A percentile compares a stretch with the other conserved stretches of the same genome.
phyloP scores from a whole-genome alignment of 2,113 vertebrate genomes.

The Sphaerodactylus townsendi region DNA sequence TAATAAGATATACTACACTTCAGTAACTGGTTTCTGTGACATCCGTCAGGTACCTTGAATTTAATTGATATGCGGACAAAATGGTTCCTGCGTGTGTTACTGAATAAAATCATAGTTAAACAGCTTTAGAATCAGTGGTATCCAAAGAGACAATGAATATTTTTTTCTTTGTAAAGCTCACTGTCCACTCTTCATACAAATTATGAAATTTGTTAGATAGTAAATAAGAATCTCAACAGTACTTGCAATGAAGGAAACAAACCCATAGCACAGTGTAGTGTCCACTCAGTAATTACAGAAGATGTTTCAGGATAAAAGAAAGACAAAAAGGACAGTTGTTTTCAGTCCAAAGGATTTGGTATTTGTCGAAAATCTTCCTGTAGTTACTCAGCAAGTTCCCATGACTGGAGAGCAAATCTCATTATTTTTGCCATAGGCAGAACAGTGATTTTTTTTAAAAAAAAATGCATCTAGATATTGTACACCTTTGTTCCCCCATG shows the following conservation, averaged over 20 bases:
- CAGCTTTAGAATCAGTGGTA: conserved; percentile 35
- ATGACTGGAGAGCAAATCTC: conserved; percentile 56
- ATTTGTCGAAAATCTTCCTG: conserved; percentile 56
- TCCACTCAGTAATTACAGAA: background rate
- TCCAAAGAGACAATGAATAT: conserved; percentile 1
- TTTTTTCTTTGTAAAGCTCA: conserved; percentile 26
- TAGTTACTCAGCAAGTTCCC: conserved; percentile 46
- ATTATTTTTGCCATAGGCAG: conserved; percentile 52
- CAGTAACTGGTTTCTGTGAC: conserved; percentile 55
- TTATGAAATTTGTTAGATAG: conserved; percentile 42
- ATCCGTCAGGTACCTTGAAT: conserved; percentile 56
- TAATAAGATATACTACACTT: conserved; percentile 45
- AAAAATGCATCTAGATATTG: conserved; percentile 43
- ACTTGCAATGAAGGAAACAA: background rate
- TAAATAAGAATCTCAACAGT: background rate
- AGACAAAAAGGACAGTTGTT: background rate
- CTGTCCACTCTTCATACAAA: conserved; percentile 49
- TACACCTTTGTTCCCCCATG: conserved; percentile 43
- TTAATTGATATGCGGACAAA: conserved; percentile 47
- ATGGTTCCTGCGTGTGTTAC: conserved; percentile 43
- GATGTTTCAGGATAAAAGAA: background rate
- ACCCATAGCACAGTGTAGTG: background rate
- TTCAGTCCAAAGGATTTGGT: background rate
- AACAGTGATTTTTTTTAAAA: conserved; percentile 23
- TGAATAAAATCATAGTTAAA: conserved; percentile 44